Evolutionary conservation across 2,888 invertebrate genomes (phyloP), one percentile per base, ranked within the genome.

Genomic region (Athripsodes cinereus): DNA sequence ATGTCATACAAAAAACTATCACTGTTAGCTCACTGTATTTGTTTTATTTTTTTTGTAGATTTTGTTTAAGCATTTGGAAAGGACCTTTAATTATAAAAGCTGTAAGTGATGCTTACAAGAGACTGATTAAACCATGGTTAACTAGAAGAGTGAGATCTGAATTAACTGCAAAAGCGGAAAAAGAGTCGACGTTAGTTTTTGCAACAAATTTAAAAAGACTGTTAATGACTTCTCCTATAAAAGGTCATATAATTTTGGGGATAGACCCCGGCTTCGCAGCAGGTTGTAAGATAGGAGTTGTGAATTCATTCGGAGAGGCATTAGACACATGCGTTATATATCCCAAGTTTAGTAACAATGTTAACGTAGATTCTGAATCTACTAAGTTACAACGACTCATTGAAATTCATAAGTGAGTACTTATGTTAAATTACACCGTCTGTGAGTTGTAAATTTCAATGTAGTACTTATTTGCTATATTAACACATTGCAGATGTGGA

Each of bases 231-330:
- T 85, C 90, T 18, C 95, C 96, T 0, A 78, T 93, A 0, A 85
- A 88, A 68, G 92, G 91, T 34, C 83, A 86, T 69, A 78, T 81
- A 6, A 88, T 96, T 58, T 75, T 92, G 22, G 95, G 92, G 0
- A 81, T 96, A 53, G 96, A 96, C 76, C 96, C 96, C 1, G 96
- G 96, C 0, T 95, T 88, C 69, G 78, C 74, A 61, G 87, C 92
- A 69, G 96, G 96, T 1, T 96, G 95, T 70, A 96, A 96, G 81
- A 74, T 78, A 44, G 95, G 93, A 2, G 76, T 93, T 3, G 86
- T 94, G 60, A 86, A 87, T 11, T 75, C 82, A 55, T 85, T 82
- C 53, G 90, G 91, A 1, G 80, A 81, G 61, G 82, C 90, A 46
- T 69, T 92, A 21, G 83, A 84, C 19, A 85, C 84, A 0, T 80